These are phyloP conservation scores for Rhabdomys dilectus DNA, from an alignment of 2,113 vertebrate species.

Conservation along the genomic window DNA sequence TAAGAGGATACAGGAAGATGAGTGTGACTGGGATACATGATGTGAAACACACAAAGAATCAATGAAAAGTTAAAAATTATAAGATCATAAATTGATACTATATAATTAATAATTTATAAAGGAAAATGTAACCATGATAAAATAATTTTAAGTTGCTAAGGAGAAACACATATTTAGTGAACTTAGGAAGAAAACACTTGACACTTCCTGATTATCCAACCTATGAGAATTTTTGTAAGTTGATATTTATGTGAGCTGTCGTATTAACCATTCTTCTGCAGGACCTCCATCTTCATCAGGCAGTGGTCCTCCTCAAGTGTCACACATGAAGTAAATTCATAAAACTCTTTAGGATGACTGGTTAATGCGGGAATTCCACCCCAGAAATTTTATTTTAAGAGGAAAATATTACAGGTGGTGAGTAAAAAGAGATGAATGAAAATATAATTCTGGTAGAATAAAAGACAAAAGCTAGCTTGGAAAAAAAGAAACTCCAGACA, in stretches of 20 bases:
- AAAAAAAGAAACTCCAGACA: neutral
- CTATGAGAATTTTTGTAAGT: neutral
- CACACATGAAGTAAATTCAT: neutral
- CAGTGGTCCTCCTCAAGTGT: neutral
- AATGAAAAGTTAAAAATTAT: neutral
- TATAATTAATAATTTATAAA: neutral
- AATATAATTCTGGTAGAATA: neutral
- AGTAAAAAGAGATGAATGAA: neutral
- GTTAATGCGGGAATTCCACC: neutral
- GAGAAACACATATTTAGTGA: neutral
- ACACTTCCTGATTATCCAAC: neutral
- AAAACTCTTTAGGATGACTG: neutral
- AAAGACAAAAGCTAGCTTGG: neutral
- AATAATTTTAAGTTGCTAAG: neutral
- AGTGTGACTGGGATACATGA: too few species aligned
- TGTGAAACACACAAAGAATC: too few species aligned
- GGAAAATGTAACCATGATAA: neutral
- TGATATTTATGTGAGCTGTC: neutral
- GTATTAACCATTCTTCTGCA: neutral
- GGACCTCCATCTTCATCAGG: neutral
- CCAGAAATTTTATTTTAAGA: constrained; percentile 7
- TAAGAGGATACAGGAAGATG: too few species aligned
- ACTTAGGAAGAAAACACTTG: neutral
- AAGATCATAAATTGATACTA: neutral
- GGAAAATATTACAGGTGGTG: neutral